A percentile compares a stretch with the other conserved stretches of the same genome.
Evolutionary conservation across 2,888 invertebrate species (phyloP).

Genomic region (Plebejus anna): DNA sequence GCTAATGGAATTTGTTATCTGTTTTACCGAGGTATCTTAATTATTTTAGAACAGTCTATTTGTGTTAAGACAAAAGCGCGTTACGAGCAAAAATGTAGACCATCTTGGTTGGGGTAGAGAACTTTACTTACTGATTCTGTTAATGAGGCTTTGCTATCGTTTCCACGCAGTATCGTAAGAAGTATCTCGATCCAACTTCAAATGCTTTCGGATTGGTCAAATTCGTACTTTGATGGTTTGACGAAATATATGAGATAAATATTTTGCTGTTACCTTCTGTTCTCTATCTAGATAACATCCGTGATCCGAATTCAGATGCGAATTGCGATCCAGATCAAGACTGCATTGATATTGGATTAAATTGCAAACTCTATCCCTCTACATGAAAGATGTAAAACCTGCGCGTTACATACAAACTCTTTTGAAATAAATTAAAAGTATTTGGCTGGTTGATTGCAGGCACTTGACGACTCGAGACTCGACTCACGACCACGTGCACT

Average conservation of each 20-base stretch:
- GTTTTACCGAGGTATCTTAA: neutral
- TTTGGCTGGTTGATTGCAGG: slow-evolving; percentile 34
- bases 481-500: slow-evolving; percentile 24
- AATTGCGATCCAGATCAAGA: no score
- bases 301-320: no score
- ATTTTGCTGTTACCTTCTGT: no score
- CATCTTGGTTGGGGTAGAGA: no score
- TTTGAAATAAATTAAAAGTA: slow-evolving; percentile 34
- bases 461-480: slow-evolving; percentile 33
- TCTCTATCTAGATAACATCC: no score
- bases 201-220: no score
- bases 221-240: no score
- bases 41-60: neutral
- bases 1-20: slow-evolving; percentile 30
- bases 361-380: neutral
- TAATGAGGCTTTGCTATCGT: no score
- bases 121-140: no score
- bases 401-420: slow-evolving; percentile 12
- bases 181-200: no score
- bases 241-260: no score
- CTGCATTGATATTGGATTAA: neutral
- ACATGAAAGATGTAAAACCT: neutral
- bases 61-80: neutral
- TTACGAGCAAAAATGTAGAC: neutral
- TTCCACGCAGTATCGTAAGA: no score